Percentiles rank a stretch among this genome's conserved stretches.
Conservation (phyloP, 2,113 vertebrate species). For the Cynopterus brachyotis region DNA sequence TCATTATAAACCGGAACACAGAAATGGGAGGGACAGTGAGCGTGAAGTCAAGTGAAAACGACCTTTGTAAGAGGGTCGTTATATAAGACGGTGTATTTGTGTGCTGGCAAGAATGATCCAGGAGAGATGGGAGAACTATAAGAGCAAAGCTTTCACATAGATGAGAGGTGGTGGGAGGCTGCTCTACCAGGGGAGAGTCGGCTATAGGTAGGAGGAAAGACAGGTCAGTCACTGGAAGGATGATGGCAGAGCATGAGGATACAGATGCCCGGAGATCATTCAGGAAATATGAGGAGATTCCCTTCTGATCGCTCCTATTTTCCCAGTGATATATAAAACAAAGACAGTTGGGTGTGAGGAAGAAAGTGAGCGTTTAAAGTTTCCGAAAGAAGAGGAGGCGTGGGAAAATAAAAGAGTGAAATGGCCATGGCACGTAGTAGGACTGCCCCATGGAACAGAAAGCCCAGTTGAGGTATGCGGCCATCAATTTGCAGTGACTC, state of each 20-base stretch:
- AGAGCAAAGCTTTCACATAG: neutral
- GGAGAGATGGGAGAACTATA: neutral
- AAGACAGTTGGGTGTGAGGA: neutral
- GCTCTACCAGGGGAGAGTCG: fast-evolving
- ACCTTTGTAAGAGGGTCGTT: neutral
- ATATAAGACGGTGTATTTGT: neutral
- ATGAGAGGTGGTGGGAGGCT: too few species aligned
- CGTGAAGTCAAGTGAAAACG: neutral
- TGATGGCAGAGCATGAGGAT: neutral
- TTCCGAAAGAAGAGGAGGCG: neutral
- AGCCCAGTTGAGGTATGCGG: neutral
- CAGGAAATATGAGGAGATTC: neutral
- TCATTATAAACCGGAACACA: neutral
- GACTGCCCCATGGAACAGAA: neutral
- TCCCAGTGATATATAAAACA: neutral
- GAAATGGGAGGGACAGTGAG: neutral
- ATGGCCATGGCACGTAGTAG: neutral
- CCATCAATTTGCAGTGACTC: neutral
- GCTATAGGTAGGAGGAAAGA: neutral
- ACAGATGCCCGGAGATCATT: neutral
- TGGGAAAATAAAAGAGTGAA: neutral
- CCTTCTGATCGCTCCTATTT: neutral
- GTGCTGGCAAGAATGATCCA: neutral
- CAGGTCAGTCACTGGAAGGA: too few species aligned
- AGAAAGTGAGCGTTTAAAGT: neutral